Evolutionary conservation across 2,113 vertebrate species (phyloP).

Genomic region (Tringa solitaria): DNA sequence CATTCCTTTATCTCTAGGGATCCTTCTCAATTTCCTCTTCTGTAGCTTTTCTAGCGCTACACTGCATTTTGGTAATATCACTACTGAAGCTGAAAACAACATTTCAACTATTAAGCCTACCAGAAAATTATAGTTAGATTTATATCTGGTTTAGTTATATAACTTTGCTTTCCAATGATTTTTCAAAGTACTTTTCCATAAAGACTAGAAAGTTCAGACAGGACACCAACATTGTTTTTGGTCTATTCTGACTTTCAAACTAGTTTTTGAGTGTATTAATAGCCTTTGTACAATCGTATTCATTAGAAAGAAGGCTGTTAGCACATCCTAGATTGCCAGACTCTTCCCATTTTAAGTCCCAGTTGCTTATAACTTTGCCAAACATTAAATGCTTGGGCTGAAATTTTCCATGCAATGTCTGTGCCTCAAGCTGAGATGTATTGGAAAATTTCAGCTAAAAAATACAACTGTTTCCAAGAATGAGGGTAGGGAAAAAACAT

Average conservation of each 20-base stretch:
- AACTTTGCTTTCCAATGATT: conserved; percentile 27
- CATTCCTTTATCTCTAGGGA: conserved; percentile 35
- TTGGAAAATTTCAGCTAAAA: conserved; percentile 45
- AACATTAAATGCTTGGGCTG: not conserved
- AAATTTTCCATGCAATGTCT: conserved; percentile 30
- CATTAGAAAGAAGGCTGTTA: conserved; percentile 7
- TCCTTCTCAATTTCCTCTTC: conserved; percentile 48
- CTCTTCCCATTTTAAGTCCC: not conserved
- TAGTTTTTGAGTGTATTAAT: not conserved
- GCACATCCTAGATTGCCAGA: not conserved
- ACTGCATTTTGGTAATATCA: conserved; percentile 41
- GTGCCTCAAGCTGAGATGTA: conserved; percentile 19
- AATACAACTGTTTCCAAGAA: not conserved
- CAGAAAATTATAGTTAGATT: conserved; percentile 59
- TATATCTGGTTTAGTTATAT: conserved; percentile 28
- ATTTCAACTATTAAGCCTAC: conserved; percentile 52
- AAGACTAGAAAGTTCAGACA: conserved; percentile 13
- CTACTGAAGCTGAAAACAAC: conserved; percentile 30
- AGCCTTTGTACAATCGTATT: not conserved
- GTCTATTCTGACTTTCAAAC: not conserved
- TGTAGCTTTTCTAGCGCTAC: not conserved
- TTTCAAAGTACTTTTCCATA: conserved; percentile 4
- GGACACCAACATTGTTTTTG: not conserved
- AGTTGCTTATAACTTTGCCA: conserved; percentile 13
- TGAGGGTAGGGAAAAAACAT: not conserved